Base-by-base conservation (phyloP, 2,797 vertebrate species). In the Danionella dracula region DNA sequence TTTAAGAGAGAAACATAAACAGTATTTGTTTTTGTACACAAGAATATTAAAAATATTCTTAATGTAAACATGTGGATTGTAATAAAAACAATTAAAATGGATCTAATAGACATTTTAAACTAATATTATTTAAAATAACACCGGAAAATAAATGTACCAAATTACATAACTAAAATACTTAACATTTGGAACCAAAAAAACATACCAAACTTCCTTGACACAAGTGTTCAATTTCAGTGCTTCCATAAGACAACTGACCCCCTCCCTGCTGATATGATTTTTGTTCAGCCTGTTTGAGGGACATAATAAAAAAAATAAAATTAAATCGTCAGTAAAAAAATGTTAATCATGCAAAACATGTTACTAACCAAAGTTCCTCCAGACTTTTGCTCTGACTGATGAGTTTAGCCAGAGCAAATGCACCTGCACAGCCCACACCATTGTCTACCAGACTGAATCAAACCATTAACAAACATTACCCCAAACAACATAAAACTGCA, bases 371-470 rank as follows among this genome's bases (percentile, higher is more conserved):
- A 40, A 95, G 80, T 8, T 91, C 88, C 42, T 87, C 72, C 49
- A 94, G 79, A 0, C 83, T 79, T 2, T 72, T 11, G 19, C 82
- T 88, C 56, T 78, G 90, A 71, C 84, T 86, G 74, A 95, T 70
- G 40, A 94, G 78, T 41, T 76, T 75, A 3, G 91, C 90, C 8
- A 95, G 77, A 21, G 91, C 90, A 35, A 54, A 72, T 0, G 91
- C 90, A 61, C 93, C 93, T 41, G 17, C 15, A 40, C 55, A 87
- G 44, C 93, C 91, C 1, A 95, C 87, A 50, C 78, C 75, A 72
- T 95, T 94, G 45, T 84, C 90, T 17, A 93, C 93, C 71, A 95
- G 80, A 75, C 93, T 95, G 71, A 66, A 3, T 64, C 34, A 12
- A 17, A 16, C 2, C 31, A 27, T 27, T 27, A 63, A 9, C 2